Percentiles rank a stretch among this genome's conserved stretches.
Evolutionary conservation across 2,797 vertebrate genomes (phyloP).

Genomic region (Ctenopoma multispine): DNA sequence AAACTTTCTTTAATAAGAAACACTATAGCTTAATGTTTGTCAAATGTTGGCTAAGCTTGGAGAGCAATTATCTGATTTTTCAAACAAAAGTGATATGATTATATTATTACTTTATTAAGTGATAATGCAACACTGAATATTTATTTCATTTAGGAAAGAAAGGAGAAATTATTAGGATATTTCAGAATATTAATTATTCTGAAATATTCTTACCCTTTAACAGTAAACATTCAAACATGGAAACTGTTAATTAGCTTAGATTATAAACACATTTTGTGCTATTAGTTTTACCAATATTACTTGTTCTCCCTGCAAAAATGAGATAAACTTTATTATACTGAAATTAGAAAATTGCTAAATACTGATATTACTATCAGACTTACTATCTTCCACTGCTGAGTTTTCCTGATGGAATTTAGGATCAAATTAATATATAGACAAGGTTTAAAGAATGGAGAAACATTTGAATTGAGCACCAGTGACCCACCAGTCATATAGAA

Average conservation of each 20-base stretch:
- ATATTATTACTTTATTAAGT: not conserved
- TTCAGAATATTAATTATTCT: too few relatives aligned
- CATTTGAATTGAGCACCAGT: conserved; percentile 1
- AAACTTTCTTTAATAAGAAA: not conserved
- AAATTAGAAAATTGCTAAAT: not conserved
- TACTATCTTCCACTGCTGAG: not conserved
- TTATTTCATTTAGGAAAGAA: not conserved
- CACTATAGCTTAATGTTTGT: not conserved
- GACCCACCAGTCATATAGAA: conserved; percentile 93
- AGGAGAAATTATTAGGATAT: too few relatives aligned
- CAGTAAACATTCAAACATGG: not conserved
- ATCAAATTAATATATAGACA: conserved; percentile 2
- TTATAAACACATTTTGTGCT: not conserved
- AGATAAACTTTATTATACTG: too few relatives aligned
- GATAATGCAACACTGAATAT: conserved; percentile 4
- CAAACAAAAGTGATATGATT: too few relatives aligned
- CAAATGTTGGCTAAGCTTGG: not conserved
- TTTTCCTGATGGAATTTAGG: conserved; percentile 1
- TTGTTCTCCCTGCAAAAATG: not conserved
- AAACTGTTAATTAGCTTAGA: not conserved
- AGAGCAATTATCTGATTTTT: not conserved
- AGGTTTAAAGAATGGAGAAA: not conserved
- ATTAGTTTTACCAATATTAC: not conserved
- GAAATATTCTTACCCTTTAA: too few relatives aligned
- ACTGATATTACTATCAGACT: not conserved